Base-by-base conservation (phyloP, 2,888 invertebrate genomes). In the Metalampra italica region DNA sequence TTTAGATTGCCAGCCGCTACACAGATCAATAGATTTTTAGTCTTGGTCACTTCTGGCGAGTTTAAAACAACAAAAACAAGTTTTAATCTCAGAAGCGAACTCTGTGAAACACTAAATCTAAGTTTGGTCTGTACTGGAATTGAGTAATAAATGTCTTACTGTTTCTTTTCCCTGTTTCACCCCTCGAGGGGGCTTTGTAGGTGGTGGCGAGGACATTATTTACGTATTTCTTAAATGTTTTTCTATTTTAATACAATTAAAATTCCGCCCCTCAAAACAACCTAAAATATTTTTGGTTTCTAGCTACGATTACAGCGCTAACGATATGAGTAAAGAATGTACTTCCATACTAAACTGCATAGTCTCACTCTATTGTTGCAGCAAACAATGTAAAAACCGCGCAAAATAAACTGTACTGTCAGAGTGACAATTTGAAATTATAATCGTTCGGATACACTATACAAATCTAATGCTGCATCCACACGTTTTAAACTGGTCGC, bases 151-250 rank as follows among this genome's bases (percentile, higher is more conserved):
- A 22, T 32, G 32, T 7, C 83, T 90, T 91, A 95, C 96, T 75
- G 96, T 95, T 91, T 96, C 96, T 88, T 95, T 96, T 47, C 93
- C 92, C 71, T 94, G 93, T 90, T 96, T 96, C 43, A 96, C 94
- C 52, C 96, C 96, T 71, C 96, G 90, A 15, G 96, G 96, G 67
- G 96, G 96, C 78, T 96, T 96, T 29, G 94, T 93, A 45, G 96
- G 95, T 56, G 95, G 95, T 59, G 93, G 91, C 46, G 91, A 88
- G 62, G 92, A 91, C 93, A 93, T 93, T 60, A 58, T 76, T 43
- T 39, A 7, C 1, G 7, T 38, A 34, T 9, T 36, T 11, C 29
- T 43, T n/a, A 14, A 39, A 7, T n/a, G 41, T 9, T 49, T 15
- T 42, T 11, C 14, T 12, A 12, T 13, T 7, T 39, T 39, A 47